Evolutionary conservation across 2,888 invertebrate genomes (phyloP).

Genomic region (Sesia bembeciformis): DNA sequence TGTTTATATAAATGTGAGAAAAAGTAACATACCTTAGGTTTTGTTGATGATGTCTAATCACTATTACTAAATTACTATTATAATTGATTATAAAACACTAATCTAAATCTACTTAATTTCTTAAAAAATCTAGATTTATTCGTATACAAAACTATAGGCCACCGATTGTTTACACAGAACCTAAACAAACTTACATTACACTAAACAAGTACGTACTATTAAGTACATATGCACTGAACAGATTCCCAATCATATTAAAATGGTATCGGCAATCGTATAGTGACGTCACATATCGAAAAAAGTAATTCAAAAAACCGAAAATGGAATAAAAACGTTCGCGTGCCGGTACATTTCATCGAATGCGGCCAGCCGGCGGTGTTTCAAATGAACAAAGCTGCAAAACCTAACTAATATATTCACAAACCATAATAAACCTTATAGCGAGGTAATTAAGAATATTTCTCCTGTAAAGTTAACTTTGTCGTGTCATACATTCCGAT

Average conservation of each 20-base stretch:
- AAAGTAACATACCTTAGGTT: background rate
- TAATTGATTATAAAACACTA: background rate
- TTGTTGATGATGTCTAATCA: background rate
- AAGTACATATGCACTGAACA: too few species aligned
- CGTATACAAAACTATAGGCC: conserved; percentile 19
- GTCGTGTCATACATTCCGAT: conserved; percentile 41
- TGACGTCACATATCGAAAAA: conserved; percentile 41
- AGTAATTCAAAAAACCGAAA: conserved; percentile 34
- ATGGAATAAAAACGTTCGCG: conserved; percentile 67
- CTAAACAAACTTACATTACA: conserved; percentile 6
- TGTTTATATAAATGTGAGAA: background rate
- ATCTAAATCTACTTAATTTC: background rate
- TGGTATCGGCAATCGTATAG: conserved; percentile 18
- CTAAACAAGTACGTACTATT: background rate
- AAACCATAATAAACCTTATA: conserved; percentile 21
- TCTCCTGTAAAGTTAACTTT: conserved; percentile 24
- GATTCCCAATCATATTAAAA: background rate
- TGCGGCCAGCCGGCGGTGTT: conserved; percentile 47
- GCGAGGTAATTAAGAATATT: conserved; percentile 7
- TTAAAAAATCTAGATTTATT: conserved; percentile 9
- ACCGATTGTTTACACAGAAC: conserved; percentile 10
- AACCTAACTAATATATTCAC: conserved; percentile 4
- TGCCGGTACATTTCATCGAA: conserved; percentile 65
- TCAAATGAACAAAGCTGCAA: conserved; percentile 39
- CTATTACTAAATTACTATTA: background rate